Percentiles rank a stretch among this genome's conserved stretches.
phyloP scores from a whole-genome alignment of 2,113 vertebrate genomes.

The Hippocampus mohnikei region DNA sequence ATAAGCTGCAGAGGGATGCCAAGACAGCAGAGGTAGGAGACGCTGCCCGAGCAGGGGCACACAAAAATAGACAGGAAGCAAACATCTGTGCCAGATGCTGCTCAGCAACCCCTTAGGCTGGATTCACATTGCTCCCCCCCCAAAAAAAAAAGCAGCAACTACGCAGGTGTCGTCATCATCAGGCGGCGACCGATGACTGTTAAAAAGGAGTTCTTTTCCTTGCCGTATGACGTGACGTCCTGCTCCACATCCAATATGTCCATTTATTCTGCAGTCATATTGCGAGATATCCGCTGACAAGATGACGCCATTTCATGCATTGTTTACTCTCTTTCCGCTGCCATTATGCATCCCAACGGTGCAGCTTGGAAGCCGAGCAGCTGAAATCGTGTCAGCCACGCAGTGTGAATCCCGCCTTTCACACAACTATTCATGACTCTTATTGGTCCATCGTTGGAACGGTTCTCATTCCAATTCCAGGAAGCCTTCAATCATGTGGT shows the following conservation, averaged over 20 bases:
- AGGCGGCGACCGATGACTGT: not conserved
- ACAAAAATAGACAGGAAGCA: conserved; percentile 17
- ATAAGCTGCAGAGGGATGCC: conserved; percentile 88
- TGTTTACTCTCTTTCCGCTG: not conserved
- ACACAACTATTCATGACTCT: conserved; percentile 19
- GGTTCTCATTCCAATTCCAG: conserved; percentile 64
- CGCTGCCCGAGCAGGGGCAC: not conserved
- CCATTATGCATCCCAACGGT: not conserved
- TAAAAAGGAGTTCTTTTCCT: no score
- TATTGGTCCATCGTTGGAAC: conserved; percentile 18
- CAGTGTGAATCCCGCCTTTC: not conserved
- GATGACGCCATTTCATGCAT: not conserved
- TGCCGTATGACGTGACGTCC: not conserved
- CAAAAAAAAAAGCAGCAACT: no score
- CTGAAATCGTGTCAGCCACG: not conserved
- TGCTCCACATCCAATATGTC: not conserved
- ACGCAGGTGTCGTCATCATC: not conserved
- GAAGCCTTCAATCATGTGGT: conserved; percentile 93
- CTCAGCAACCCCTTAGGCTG: conserved; percentile 13
- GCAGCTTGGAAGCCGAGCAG: not conserved
- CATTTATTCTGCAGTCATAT: no score
- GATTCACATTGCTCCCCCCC: not conserved
- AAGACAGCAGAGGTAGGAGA: conserved; percentile 83
- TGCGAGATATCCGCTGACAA: no score
- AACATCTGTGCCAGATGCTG: conserved; percentile 6